Conservation (phyloP, 2,888 invertebrate species). For the Hemaris fuciformis region DNA sequence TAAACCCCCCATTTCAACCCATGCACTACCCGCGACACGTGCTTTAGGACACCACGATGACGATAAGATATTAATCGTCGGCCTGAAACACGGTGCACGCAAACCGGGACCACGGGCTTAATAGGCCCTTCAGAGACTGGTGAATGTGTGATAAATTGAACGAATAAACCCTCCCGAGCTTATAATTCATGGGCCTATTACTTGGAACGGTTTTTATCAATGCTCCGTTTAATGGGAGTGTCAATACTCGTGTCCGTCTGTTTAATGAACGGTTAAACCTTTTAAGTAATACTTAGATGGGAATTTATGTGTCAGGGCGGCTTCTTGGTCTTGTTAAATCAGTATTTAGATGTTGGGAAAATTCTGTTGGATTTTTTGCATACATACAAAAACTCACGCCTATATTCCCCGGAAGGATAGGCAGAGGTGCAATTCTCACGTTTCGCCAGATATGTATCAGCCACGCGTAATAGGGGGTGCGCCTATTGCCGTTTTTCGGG, state of each 20-base stretch:
- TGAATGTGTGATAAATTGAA: constrained; percentile 6
- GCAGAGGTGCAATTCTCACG: background rate
- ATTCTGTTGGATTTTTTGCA: too few species aligned
- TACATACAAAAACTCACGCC: too few species aligned
- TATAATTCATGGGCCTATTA: background rate
- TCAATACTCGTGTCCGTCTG: background rate
- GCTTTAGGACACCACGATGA: constrained; percentile 17
- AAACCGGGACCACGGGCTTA: constrained; percentile 22
- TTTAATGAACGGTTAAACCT: background rate
- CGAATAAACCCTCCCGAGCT: constrained; percentile 9
- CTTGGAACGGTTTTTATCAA: background rate
- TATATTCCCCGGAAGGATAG: too few species aligned
- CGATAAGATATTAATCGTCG: constrained; percentile 36
- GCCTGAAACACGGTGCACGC: constrained; percentile 15
- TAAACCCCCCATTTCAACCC: background rate
- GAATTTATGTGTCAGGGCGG: too few species aligned
- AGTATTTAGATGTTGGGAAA: too few species aligned
- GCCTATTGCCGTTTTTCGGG: too few species aligned
- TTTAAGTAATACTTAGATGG: too few species aligned
- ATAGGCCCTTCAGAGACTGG: constrained; percentile 25
- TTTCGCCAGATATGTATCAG: too few species aligned
- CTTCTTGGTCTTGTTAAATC: too few species aligned
- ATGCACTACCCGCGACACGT: background rate
- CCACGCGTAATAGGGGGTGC: too few species aligned
- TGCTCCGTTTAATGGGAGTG: background rate